Base-by-base conservation (phyloP, 1,140 invertebrate species). In the Zaprionus lachaisei region DNA sequence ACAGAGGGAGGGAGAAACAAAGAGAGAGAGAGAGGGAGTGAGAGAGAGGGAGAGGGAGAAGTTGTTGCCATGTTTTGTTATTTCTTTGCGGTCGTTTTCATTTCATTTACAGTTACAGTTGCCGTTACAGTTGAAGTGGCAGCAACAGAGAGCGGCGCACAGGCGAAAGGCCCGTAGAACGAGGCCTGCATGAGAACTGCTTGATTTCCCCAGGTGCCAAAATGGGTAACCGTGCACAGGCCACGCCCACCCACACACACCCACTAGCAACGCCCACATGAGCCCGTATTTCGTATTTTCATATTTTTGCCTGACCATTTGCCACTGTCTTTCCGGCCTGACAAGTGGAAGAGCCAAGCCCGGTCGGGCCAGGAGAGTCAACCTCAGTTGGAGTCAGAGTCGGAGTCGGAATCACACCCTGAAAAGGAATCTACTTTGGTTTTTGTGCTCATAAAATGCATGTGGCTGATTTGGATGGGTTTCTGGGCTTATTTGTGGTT, bases 151-250 rank as follows among this genome's bases (percentile, higher is more conserved):
- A 70, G 38, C 69, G 20, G 20, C 20, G 20, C 20, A 20, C 20
- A 20, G 20, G 20, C 20, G 20, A 72, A 55, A 64, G 47, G 41
- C 55, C 44, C 17, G 38, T 26, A 55, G 55, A 72, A 65, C 56
- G 55, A 65, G 65, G 84, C 80, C 67, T 75, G 80, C 69, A 71
- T 65, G 63, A 49, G 77, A 87, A 64, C 78, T 69, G 64, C 85
- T 61, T 87, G 81, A 87, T 87, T 87, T 87, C 83, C 82, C 83
- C 81, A 83, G 85, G 78, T 84, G 85, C 70, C 83, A 78, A 54
- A 54, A 57, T 70, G 41, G 69, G 58, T 65, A 78, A 64, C 75
- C 44, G 62, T 38, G 66, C 47, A 61, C 37, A 54, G 9, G 26
- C 38, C 26, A 47, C 20, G 17, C 15, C 47, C 31, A 37, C 69